These are phyloP conservation scores for Drosophila lutescens DNA, from an alignment of 2,888 invertebrate genomes.

Conservation along the genomic window DNA sequence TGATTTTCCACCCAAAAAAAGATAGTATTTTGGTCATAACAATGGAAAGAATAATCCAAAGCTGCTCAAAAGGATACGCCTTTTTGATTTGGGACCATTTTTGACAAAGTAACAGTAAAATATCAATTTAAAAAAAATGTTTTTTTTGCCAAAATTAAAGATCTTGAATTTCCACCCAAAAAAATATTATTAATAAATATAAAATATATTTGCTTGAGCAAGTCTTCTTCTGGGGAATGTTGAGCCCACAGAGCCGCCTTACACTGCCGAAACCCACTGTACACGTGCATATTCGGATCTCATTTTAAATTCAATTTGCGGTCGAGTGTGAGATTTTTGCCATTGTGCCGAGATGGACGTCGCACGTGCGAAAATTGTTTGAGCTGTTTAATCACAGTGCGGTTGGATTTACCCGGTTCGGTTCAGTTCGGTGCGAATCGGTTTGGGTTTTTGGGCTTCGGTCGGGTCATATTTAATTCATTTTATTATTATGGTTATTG, in stretches of 20 bases:
- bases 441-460: conserved; percentile 24
- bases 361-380: conserved; percentile 65
- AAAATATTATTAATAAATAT: no score
- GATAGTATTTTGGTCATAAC: no score
- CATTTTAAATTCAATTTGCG: conserved; percentile 73
- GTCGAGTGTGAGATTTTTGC: conserved; percentile 54
- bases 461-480: conserved; percentile 72
- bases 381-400: conserved; percentile 73
- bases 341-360: conserved; percentile 43
- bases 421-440: conserved; percentile 2
- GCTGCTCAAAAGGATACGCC: no score
- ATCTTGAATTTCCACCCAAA: no score
- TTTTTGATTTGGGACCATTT: no score
- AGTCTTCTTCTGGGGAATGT: background rate
- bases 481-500: conserved; percentile 75
- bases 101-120: no score
- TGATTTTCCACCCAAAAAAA: no score
- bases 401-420: conserved; percentile 35
- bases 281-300: conserved; percentile 30
- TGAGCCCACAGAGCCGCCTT: background rate
- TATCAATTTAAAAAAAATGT: no score
- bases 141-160: no score
- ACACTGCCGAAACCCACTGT: conserved; percentile 17
- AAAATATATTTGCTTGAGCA: background rate
- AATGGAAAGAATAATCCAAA: no score